phyloP scores from a whole-genome alignment of 2,888 invertebrate species.

The Sinelater perroti region DNA sequence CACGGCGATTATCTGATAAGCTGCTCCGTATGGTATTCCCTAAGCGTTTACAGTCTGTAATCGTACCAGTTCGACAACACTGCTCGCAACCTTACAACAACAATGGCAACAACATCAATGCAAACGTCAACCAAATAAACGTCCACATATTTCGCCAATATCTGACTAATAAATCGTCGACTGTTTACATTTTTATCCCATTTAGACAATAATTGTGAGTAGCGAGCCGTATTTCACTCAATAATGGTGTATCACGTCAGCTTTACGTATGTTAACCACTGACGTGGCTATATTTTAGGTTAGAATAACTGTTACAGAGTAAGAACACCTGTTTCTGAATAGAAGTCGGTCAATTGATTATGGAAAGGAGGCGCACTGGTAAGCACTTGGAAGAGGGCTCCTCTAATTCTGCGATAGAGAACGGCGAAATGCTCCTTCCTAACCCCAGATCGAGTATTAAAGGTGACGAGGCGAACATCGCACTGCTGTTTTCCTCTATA shows the following conservation, averaged over 20 bases:
- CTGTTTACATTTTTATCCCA: not conserved
- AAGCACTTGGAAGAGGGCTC: constrained; percentile 39
- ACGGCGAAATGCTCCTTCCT: constrained; percentile 45
- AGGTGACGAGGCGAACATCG: constrained; percentile 83
- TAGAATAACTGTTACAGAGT: constrained; percentile 12
- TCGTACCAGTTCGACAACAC: too few species aligned
- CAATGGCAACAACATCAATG: too few species aligned
- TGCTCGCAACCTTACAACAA: too few species aligned
- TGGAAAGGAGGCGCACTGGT: constrained; percentile 42
- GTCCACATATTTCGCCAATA: too few species aligned
- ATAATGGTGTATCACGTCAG: not conserved
- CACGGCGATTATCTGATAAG: too few species aligned
- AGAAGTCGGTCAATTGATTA: constrained; percentile 12
- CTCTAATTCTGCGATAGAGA: constrained; percentile 47
- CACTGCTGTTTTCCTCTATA: constrained; percentile 88
- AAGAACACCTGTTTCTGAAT: not conserved
- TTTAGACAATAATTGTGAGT: constrained; percentile 1
- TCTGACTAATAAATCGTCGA: too few species aligned
- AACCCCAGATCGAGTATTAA: constrained; percentile 58
- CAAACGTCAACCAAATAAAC: constrained; percentile 15
- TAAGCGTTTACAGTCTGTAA: too few species aligned
- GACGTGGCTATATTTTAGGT: constrained; percentile 40
- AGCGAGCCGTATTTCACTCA: not conserved
- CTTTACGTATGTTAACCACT: constrained; percentile 15
- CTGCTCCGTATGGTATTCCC: too few species aligned